These are phyloP conservation scores for Catocala sponsa DNA, from an alignment of 2,888 invertebrate species.

Conservation along the genomic window DNA sequence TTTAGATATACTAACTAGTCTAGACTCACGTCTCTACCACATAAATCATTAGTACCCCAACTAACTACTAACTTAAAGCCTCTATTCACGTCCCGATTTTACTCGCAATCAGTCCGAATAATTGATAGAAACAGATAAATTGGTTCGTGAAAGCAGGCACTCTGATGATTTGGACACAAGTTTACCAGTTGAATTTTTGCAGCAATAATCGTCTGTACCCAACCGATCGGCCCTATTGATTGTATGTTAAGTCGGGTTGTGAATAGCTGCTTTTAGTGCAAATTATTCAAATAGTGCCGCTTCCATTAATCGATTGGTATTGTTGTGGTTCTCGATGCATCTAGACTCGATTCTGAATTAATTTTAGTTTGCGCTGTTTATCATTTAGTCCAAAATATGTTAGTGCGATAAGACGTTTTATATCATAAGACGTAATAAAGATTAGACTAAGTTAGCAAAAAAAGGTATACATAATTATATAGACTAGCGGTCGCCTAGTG, in stretches of 20 bases:
- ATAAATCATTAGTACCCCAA: slow-evolving; percentile 28
- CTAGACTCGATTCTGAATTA: slow-evolving; percentile 29
- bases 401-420: not conserved
- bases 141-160: no score
- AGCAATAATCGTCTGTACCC: no score
- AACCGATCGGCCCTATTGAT: not conserved
- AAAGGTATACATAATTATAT: no score
- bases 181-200: no score
- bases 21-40: slow-evolving; percentile 20
- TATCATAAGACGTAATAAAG: no score
- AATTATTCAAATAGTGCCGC: slow-evolving; percentile 40
- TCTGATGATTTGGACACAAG: no score
- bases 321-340: not conserved
- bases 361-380: slow-evolving; percentile 24
- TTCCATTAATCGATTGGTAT: slow-evolving; percentile 31
- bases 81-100: not conserved
- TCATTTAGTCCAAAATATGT: slow-evolving; percentile 16
- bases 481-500: no score
- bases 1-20: slow-evolving; percentile 19
- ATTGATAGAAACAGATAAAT: no score
- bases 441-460: no score
- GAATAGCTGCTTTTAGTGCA: slow-evolving; percentile 6
- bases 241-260: not conserved
- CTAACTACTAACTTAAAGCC: slow-evolving; percentile 1
- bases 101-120: not conserved